phyloP scores from a whole-genome alignment of 2,797 vertebrate species.

The Mergus octosetaceus region DNA sequence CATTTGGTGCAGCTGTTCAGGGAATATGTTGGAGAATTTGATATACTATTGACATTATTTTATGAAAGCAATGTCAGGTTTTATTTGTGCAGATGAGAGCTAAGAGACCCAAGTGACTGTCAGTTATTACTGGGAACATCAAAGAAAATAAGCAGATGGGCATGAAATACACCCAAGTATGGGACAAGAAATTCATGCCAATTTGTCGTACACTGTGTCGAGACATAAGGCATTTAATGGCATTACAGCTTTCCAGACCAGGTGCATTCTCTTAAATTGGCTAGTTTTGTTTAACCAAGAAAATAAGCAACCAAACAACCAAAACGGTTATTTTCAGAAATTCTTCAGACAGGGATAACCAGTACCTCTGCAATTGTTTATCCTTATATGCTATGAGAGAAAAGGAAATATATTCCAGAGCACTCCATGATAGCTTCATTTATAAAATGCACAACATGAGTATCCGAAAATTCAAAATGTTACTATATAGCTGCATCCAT shows the following conservation, averaged over 20 bases:
- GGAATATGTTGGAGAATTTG: constrained; percentile 50
- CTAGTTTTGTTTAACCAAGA: background rate
- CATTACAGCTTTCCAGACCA: constrained; percentile 7
- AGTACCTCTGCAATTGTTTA: background rate
- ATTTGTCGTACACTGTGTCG: background rate
- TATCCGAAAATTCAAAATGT: background rate
- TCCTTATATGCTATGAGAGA: background rate
- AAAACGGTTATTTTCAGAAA: background rate
- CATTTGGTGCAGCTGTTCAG: constrained; percentile 49
- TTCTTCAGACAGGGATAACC: background rate
- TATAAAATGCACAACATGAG: background rate
- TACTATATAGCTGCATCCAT: background rate
- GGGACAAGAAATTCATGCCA: constrained; percentile 1
- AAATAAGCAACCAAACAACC: background rate
- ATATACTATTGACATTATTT: constrained; percentile 69
- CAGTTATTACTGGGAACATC: constrained; percentile 52
- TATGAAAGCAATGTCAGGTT: constrained; percentile 65
- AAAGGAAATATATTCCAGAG: background rate
- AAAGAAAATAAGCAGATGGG: constrained; percentile 61
- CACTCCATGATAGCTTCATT: background rate
- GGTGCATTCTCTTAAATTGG: background rate
- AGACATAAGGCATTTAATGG: constrained; percentile 16
- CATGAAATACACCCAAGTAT: constrained; percentile 3
- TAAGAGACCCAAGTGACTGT: constrained; percentile 51
- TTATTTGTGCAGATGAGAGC: constrained; percentile 67